Evolutionary conservation across 2,113 vertebrate genomes (phyloP).

Genomic region (Solea solea): DNA sequence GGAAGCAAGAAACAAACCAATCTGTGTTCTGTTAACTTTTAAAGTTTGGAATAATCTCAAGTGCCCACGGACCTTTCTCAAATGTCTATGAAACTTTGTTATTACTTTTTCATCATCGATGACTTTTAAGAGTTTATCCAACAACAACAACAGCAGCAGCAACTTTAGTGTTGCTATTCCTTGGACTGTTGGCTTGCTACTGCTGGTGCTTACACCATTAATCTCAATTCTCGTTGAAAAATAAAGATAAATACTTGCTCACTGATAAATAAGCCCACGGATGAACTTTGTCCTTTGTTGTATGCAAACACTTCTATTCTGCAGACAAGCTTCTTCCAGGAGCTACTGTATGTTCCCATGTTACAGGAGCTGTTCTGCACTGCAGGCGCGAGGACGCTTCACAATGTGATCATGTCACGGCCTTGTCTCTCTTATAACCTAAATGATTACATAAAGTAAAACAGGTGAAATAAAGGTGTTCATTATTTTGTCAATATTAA

Average conservation of each 20-base stretch:
- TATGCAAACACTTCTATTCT: conserved; percentile 1
- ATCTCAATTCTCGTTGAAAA: not conserved
- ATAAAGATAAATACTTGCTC: not conserved
- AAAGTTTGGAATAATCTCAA: too few species aligned
- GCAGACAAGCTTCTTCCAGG: conserved; percentile 21
- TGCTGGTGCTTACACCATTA: not conserved
- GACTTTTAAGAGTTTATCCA: too few species aligned
- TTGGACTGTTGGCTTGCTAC: not conserved
- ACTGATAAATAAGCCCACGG: conserved; percentile 12
- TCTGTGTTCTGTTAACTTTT: too few species aligned
- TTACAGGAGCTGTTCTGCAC: conserved; percentile 7
- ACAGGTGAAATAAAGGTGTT: not conserved
- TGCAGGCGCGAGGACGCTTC: not conserved
- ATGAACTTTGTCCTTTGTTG: not conserved
- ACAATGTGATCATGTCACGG: conserved; percentile 3
- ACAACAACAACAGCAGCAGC: too few species aligned
- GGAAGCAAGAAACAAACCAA: too few species aligned
- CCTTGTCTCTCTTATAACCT: not conserved
- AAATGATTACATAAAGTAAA: conserved; percentile 7
- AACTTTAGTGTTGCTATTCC: not conserved
- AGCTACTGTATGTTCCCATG: not conserved
- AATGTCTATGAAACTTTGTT: too few species aligned
- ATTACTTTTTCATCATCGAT: too few species aligned
- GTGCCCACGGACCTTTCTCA: too few species aligned
- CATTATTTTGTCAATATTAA: not conserved